Conservation (phyloP, 2,113 vertebrate species). For the Dicrurus megarhynchus region DNA sequence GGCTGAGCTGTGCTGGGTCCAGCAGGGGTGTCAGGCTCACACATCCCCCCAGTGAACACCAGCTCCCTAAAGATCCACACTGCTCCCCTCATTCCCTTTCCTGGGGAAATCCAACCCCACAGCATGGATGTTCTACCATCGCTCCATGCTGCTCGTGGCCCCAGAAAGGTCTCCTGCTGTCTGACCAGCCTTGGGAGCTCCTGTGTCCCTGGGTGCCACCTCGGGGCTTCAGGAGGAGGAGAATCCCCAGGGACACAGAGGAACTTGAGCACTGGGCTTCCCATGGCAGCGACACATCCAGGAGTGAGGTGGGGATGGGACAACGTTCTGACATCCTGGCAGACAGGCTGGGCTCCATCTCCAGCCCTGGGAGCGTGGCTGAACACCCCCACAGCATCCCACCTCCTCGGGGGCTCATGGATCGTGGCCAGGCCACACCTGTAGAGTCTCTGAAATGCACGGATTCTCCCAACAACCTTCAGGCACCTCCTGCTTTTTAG, state of each 20-base stretch:
- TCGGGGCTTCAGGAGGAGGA: not conserved
- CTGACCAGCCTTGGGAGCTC: not conserved
- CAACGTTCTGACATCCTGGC: not conserved
- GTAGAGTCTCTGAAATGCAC: accelerated
- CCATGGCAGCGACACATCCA: accelerated
- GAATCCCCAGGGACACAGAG: not conserved
- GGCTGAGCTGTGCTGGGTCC: not conserved
- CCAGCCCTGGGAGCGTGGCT: not conserved
- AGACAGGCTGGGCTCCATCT: not conserved
- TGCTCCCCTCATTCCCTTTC: not conserved
- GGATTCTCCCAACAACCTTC: not conserved
- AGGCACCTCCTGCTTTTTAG: not conserved
- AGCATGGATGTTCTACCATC: not conserved
- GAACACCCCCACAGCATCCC: not conserved
- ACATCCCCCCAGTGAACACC: not conserved
- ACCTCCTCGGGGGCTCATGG: not conserved
- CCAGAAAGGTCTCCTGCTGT: not conserved
- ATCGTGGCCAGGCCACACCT: not conserved
- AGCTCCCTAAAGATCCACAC: not conserved
- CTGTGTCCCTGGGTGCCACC: accelerated
- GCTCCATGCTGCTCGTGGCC: not conserved
- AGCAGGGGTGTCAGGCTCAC: not conserved
- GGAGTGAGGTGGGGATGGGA: not conserved
- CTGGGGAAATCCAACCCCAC: not conserved
- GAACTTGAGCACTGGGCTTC: not conserved